Percentiles rank a stretch among this genome's conserved stretches.
phyloP scores from a whole-genome alignment of 2,113 vertebrate genomes.

The Neolamprologus hecqui region DNA sequence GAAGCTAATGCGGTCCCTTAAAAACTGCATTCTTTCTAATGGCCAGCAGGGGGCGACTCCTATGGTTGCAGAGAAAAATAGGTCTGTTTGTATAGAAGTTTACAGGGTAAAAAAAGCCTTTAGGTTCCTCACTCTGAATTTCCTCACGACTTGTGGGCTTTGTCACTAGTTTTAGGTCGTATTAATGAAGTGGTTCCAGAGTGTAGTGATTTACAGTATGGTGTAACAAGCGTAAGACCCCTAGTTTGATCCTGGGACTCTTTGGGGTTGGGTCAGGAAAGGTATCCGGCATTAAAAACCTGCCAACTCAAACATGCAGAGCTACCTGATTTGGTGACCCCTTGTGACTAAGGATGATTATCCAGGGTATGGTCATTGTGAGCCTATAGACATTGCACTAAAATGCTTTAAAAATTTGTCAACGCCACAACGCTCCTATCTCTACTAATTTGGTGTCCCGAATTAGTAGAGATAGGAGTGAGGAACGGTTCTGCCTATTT shows the following conservation, averaged over 20 bases:
- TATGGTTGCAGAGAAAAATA: background rate
- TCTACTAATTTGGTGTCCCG: background rate
- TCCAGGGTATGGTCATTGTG: background rate
- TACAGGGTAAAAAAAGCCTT: background rate
- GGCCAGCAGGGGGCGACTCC: background rate
- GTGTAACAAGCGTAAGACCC: background rate
- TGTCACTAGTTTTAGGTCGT: background rate
- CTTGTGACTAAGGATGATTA: background rate
- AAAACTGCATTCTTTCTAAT: background rate
- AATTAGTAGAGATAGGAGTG: background rate
- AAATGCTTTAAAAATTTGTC: background rate
- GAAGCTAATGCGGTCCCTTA: background rate
- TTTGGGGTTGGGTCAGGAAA: background rate
- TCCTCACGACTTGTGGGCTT: background rate
- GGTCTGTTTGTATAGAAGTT: background rate
- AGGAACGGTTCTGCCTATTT: background rate
- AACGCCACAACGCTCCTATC: too few species aligned
- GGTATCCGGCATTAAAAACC: background rate
- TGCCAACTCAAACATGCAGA: background rate
- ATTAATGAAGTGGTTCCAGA: background rate
- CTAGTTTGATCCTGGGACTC: background rate
- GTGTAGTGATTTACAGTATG: background rate
- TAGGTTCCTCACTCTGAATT: background rate
- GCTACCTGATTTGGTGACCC: background rate
- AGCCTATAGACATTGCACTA: background rate